Percentiles rank a stretch among this genome's conserved stretches.
Evolutionary conservation across 2,888 invertebrate species (phyloP).

Genomic region (Eutolmus rufibarbis): DNA sequence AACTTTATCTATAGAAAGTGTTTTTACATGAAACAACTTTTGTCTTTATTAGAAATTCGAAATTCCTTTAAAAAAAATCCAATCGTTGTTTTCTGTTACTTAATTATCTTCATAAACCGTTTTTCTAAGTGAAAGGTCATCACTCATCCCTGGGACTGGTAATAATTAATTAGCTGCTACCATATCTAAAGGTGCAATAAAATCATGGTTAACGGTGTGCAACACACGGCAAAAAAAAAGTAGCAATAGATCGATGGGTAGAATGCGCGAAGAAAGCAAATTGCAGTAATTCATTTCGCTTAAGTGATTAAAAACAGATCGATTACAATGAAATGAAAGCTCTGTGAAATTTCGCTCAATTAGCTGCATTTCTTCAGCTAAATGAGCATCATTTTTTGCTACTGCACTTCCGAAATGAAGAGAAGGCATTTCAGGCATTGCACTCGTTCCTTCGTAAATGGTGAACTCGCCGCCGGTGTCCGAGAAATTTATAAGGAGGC

Average conservation of each 20-base stretch:
- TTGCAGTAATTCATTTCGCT: slow-evolving; percentile 27
- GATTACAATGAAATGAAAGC: slow-evolving; percentile 35
- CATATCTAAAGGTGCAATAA: neutral
- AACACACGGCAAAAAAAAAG: neutral
- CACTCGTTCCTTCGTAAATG: neutral
- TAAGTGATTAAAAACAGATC: slow-evolving; percentile 32
- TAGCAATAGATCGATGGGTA: neutral
- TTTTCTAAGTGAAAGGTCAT: slow-evolving; percentile 2
- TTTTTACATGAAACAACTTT: neutral
- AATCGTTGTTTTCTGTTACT: neutral
- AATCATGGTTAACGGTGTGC: neutral
- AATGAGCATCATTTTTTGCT: neutral
- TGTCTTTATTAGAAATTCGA: neutral
- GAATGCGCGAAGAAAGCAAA: slow-evolving; percentile 21
- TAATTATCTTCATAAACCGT: neutral
- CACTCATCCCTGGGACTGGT: neutral
- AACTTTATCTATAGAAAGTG: neutral
- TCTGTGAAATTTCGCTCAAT: slow-evolving; percentile 24
- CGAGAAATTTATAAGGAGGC: neutral
- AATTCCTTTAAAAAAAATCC: neutral
- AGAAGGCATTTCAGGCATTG: neutral
- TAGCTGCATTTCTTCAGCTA: slow-evolving; percentile 12
- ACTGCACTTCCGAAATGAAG: neutral
- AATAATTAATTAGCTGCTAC: neutral
- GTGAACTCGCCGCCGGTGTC: neutral